These are phyloP conservation scores for Poliocrania exsul DNA, from an alignment of 2,797 vertebrate species.

Conservation along the genomic window DNA sequence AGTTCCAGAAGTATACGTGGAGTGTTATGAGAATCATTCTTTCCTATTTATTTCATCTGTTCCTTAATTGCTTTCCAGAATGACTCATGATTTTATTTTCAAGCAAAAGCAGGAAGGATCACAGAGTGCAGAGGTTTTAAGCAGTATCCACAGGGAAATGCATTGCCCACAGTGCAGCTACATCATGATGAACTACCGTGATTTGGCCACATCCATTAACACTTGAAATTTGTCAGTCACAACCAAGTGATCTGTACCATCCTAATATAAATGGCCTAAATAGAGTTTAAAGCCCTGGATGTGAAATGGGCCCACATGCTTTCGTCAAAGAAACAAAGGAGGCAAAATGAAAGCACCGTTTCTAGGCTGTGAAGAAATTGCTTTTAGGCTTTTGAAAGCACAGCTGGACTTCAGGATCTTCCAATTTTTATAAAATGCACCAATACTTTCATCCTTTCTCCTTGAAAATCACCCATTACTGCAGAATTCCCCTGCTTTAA, in stretches of 20 bases:
- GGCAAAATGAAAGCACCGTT: neutral
- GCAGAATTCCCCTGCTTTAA: neutral
- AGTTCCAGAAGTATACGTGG: neutral
- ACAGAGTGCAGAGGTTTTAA: neutral
- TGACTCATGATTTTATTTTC: constrained; percentile 2
- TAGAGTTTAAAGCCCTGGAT: neutral
- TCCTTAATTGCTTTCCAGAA: neutral
- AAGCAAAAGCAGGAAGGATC: neutral
- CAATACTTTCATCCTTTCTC: neutral
- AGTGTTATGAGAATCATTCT: neutral
- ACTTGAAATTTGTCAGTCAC: neutral
- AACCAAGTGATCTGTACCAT: neutral
- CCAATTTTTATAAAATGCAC: neutral
- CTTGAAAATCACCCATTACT: neutral
- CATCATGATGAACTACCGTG: neutral
- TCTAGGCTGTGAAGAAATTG: neutral
- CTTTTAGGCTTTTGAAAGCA: neutral
- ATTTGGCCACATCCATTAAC: neutral
- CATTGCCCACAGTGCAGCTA: neutral
- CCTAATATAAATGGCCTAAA: neutral
- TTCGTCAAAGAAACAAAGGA: neutral
- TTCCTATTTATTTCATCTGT: neutral
- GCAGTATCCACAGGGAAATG: neutral
- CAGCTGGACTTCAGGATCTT: neutral
- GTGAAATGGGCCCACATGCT: neutral